Evolutionary conservation across 2,797 vertebrate genomes (phyloP).

Genomic region (Dipus sagitta): DNA sequence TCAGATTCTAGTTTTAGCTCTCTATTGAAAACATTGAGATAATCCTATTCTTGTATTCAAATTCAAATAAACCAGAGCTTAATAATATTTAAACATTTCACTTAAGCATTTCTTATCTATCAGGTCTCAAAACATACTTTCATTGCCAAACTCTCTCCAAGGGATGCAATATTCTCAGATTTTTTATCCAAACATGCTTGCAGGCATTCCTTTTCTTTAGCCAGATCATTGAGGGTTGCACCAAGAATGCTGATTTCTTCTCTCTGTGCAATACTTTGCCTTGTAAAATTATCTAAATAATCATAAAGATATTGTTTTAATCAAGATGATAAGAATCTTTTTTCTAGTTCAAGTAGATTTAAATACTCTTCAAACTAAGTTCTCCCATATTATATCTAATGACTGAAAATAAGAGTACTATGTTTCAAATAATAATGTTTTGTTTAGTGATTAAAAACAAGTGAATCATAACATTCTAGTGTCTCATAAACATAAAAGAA

Average conservation of each 20-base stretch:
- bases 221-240: conserved; percentile 85
- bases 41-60: conserved; percentile 71
- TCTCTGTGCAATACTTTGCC: conserved; percentile 84
- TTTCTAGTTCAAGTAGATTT: conserved; percentile 59
- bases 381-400: conserved; percentile 15
- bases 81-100: conserved; percentile 38
- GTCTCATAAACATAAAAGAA: conserved; percentile 49
- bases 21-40: conserved; percentile 60
- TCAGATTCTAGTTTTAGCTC: conserved; percentile 66
- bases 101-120: conserved; percentile 63
- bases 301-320: conserved; percentile 78
- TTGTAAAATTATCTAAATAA: conserved; percentile 87
- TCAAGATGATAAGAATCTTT: conserved; percentile 58
- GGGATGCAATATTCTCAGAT: conserved; percentile 85
- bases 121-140: conserved; percentile 84
- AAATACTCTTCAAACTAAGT: conserved; percentile 65
- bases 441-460: conserved; percentile 42
- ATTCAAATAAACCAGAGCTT: conserved; percentile 26
- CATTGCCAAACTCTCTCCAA: conserved; percentile 85
- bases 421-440: conserved; percentile 42
- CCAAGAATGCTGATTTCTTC: conserved; percentile 88
- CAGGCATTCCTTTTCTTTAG: conserved; percentile 88
- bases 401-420: conserved; percentile 59
- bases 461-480: conserved; percentile 59
- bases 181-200: conserved; percentile 88